A percentile compares a stretch with the other conserved stretches of the same genome.
Conservation (phyloP, 2,888 invertebrate species). For the Linnaemya vulpina region DNA sequence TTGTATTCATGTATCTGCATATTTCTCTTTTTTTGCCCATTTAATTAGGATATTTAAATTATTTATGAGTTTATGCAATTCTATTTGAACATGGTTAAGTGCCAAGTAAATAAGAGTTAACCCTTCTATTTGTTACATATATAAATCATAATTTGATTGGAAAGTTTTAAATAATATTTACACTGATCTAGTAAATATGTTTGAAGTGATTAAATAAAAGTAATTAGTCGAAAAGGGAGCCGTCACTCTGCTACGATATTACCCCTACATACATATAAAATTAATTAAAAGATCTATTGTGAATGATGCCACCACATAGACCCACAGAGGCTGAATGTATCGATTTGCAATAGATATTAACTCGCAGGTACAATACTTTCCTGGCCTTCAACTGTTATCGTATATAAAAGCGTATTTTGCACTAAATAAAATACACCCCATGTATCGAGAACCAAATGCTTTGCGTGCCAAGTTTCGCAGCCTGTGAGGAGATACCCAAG, state of each 20-base stretch:
- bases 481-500: too few species aligned
- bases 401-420: too few species aligned
- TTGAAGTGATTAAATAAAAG: background rate
- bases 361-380: too few species aligned
- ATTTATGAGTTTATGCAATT: conserved; percentile 45
- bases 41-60: conserved; percentile 62
- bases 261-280: background rate
- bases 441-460: too few species aligned
- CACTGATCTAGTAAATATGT: background rate
- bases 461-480: too few species aligned
- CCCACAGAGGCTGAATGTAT: too few species aligned
- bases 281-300: background rate
- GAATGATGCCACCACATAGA: too few species aligned
- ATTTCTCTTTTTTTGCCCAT: conserved; percentile 24
- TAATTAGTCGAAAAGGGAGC: background rate
- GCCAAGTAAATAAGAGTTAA: conserved; percentile 55
- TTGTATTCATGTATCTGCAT: background rate
- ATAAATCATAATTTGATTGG: background rate
- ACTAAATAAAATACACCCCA: too few species aligned
- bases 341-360: too few species aligned
- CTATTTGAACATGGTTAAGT: conserved; percentile 35
- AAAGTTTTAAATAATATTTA: background rate
- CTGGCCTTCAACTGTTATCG: too few species aligned
- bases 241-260: background rate
- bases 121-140: conserved; percentile 1